Evolutionary conservation across 2,888 invertebrate genomes (phyloP), one percentile per base, ranked within the genome.

Genomic region (Liposcelis brunnea): DNA sequence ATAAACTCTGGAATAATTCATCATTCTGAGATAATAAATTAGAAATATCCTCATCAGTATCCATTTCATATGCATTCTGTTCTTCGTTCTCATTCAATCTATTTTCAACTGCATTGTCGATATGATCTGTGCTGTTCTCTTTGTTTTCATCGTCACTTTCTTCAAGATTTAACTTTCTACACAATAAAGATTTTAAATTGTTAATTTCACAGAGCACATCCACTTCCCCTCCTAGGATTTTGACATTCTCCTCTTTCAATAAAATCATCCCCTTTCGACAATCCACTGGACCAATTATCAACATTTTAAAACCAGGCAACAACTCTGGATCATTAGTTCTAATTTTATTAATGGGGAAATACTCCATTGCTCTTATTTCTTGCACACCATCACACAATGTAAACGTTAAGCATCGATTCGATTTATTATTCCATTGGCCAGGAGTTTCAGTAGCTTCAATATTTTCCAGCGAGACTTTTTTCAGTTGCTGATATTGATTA

Each of bases 231-330:
- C 40, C 40, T 12, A 14, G 5, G 7, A 40, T 11, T 19, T 14
- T 6, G 16, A 40, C 40, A 40, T 40, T 40, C 11, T 40, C 18
- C 3, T 16, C 19, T 19, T 14, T 18, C 19, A 40, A 21, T 6
- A 40, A 21, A 19, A 40, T 40, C 40, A 40, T 40, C 19, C 40
- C 40, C 16, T 21, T 14, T 12, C 40, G 40, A 21, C 40, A 40
- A 15, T 16, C 7, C 6, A 40, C 40, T n/a, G 40, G 40, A 19
- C 40, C 40, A 16, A 18, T 18, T 18, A 40, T 40, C 7, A 40
- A 5, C 12, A 40, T 40, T 40, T 40, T 40, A 40, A 40, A 40
- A 6, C 40, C 40, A 15, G 40, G 40, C 40, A 21, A 18, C 7
- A 40, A 21, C 12, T 40, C 40, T 18, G 40, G 40, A 11, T 40